Evolutionary conservation across 2,797 vertebrate species (phyloP).

Genomic region (Clarias pachynema): DNA sequence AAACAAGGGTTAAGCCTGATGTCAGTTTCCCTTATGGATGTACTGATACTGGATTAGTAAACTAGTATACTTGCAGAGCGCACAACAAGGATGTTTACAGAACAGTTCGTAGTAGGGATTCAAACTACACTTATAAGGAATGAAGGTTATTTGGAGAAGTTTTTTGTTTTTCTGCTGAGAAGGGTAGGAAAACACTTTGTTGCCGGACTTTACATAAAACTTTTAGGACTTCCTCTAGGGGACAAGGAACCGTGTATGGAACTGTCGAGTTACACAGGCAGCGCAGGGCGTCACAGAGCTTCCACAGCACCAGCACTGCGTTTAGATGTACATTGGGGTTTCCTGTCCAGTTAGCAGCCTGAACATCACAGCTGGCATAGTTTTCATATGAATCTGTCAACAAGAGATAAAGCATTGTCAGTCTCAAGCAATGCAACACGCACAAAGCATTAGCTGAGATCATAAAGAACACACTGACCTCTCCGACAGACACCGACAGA

Average conservation of each 20-base stretch:
- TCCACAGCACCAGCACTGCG: conserved; percentile 5
- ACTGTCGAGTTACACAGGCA: conserved; percentile 16
- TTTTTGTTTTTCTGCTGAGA: neutral
- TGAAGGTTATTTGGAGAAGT: neutral
- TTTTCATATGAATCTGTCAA: conserved; percentile 82
- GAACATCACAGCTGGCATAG: conserved; percentile 94
- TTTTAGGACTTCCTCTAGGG: neutral
- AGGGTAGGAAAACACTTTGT: neutral
- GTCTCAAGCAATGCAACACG: neutral
- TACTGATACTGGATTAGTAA: conserved; percentile 6
- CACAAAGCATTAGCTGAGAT: neutral
- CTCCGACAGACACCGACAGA: conserved; percentile 90
- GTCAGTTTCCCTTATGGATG: conserved; percentile 3
- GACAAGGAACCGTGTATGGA: conserved; percentile 9
- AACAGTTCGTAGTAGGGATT: neutral
- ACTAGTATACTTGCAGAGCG: conserved; percentile 7
- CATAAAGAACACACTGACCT: conserved; percentile 39
- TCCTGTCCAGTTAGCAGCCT: conserved; percentile 95
- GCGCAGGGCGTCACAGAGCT: conserved; percentile 12
- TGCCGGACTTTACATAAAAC: neutral
- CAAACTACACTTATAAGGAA: neutral
- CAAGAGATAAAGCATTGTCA: conserved; percentile 24
- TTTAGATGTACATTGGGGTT: conserved; percentile 92
- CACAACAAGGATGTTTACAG: conserved; percentile 15
- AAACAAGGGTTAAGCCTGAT: neutral